Evolutionary conservation across 2,888 invertebrate genomes (phyloP).

Genomic region (Hydrotaea diabolus): DNA sequence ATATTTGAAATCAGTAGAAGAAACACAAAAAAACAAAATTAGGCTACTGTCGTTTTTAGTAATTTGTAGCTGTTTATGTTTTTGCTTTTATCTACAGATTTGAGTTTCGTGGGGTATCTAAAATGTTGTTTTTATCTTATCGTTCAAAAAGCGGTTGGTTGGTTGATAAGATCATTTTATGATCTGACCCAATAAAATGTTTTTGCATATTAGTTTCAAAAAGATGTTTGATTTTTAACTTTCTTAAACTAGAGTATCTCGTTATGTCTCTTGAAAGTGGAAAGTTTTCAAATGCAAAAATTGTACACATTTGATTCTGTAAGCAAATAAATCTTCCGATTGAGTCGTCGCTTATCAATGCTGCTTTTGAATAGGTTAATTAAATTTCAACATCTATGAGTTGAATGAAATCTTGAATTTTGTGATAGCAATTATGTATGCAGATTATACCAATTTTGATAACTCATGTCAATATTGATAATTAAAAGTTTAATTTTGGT

Average conservation of each 20-base stretch:
- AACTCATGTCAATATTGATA: background rate
- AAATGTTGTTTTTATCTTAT: slow-evolving; percentile 1
- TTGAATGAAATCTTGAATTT: slow-evolving; percentile 3
- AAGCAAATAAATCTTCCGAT: too few relatives aligned
- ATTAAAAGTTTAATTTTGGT: background rate
- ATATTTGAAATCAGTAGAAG: too few relatives aligned
- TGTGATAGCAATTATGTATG: background rate
- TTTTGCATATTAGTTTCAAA: background rate
- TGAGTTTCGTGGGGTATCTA: background rate
- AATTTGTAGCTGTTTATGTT: background rate
- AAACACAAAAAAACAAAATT: background rate
- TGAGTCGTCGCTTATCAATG: too few relatives aligned
- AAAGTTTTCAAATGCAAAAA: too few relatives aligned
- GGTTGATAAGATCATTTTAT: background rate
- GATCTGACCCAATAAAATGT: background rate
- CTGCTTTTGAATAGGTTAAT: too few relatives aligned
- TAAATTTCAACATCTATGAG: background rate
- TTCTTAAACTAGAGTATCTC: background rate
- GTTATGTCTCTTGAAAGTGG: too few relatives aligned
- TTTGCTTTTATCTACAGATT: background rate
- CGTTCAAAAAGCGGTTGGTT: background rate
- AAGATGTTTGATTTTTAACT: slow-evolving; percentile 7
- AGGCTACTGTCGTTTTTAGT: slow-evolving; percentile 9
- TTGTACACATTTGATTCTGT: too few relatives aligned
- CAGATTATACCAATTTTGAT: too few relatives aligned